Conservation (phyloP, 2,888 invertebrate species). For the Eristalinus sepulchralis region DNA sequence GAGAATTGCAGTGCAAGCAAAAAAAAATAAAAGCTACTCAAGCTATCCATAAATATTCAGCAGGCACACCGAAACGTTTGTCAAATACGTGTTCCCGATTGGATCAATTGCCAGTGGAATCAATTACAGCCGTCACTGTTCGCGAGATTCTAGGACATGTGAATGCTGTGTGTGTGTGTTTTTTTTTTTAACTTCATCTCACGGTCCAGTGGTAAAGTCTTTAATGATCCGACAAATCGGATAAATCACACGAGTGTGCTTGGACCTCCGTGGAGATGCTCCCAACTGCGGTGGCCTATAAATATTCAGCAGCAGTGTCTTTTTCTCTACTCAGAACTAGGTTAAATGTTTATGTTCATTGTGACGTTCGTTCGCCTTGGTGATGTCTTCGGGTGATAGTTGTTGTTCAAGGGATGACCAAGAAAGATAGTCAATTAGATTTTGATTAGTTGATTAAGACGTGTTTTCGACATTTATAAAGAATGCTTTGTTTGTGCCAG, state of each 20-base stretch:
- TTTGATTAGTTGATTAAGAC: constrained; percentile 24
- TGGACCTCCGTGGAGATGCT: constrained; percentile 39
- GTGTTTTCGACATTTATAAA: background rate
- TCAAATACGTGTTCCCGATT: constrained; percentile 54
- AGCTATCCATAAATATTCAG: constrained; percentile 50
- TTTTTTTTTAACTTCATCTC: background rate
- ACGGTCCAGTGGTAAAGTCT: background rate
- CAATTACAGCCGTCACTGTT: constrained; percentile 8
- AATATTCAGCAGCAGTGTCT: constrained; percentile 8
- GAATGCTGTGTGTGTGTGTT: background rate
- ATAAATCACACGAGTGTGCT: constrained; percentile 30
- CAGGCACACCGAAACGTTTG: constrained; percentile 28
- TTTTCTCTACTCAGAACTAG: background rate
- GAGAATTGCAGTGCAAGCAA: background rate
- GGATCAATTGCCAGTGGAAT: constrained; percentile 45
- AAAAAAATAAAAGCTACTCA: background rate
- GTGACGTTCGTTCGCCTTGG: background rate
- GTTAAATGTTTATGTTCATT: constrained; percentile 21
- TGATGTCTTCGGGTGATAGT: background rate
- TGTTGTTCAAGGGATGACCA: background rate
- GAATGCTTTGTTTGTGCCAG: no score
- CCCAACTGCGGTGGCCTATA: background rate
- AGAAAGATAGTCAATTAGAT: constrained; percentile 13
- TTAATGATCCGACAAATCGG: constrained; percentile 7
- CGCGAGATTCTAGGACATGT: background rate